Evolutionary conservation across 2,797 vertebrate species (phyloP).

Genomic region (Martes flavigula): DNA sequence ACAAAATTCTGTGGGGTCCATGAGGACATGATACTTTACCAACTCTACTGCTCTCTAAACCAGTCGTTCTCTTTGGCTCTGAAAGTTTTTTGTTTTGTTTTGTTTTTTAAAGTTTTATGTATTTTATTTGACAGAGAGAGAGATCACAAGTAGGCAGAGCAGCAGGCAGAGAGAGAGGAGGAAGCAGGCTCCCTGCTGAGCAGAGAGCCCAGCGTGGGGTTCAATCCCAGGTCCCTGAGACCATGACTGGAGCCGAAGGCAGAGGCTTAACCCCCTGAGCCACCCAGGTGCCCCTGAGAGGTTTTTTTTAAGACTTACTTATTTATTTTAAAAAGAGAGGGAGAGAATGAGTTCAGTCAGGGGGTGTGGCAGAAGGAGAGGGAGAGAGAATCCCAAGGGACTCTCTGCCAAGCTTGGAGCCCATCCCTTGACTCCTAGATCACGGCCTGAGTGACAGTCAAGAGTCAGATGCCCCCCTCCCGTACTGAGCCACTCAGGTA

Average conservation of each 20-base stretch:
- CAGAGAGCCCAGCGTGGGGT: too few relatives aligned
- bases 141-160: too few relatives aligned
- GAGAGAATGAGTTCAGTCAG: not conserved
- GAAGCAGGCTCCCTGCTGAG: too few relatives aligned
- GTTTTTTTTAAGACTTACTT: not conserved
- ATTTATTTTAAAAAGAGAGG: not conserved
- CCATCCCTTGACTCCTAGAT: not conserved
- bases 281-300: not conserved
- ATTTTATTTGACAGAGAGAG: too few relatives aligned
- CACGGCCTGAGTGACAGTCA: not conserved
- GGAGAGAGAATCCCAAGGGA: not conserved
- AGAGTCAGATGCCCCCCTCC: not conserved
- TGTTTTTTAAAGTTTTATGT: too few relatives aligned
- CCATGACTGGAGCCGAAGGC: too few relatives aligned
- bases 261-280: too few relatives aligned
- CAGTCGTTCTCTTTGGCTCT: not conserved
- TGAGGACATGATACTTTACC: not conserved
- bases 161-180: too few relatives aligned
- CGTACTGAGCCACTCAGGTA: not conserved
- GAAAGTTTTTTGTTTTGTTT: not conserved
- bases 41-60: not conserved
- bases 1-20: not conserved
- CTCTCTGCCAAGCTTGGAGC: not conserved
- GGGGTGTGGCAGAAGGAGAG: not conserved
- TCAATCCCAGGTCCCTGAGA: too few relatives aligned